Conservation (phyloP, 1,140 invertebrate species). For the Ditylenchus dipsaci region DNA sequence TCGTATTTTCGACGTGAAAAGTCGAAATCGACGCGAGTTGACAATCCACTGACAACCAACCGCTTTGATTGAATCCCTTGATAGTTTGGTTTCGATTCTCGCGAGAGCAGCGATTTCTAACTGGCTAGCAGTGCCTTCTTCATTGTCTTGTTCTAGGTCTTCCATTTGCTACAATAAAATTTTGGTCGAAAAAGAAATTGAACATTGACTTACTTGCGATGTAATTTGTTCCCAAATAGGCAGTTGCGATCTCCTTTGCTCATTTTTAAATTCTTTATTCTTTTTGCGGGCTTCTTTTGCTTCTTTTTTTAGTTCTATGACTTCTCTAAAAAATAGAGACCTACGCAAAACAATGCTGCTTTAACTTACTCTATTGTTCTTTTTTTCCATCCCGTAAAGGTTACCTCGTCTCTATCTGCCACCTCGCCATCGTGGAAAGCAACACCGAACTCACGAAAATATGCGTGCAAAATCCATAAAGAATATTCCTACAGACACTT, state of each 20-base stretch:
- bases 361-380: neutral
- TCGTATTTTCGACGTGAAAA: too few relatives aligned
- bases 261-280: neutral
- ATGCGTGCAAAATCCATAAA: neutral
- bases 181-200: neutral
- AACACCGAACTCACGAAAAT: constrained; percentile 7
- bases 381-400: neutral
- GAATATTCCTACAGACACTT: neutral
- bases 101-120: neutral
- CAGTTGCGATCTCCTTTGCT: neutral
- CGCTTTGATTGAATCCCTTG: neutral
- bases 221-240: constrained; percentile 2
- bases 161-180: neutral
- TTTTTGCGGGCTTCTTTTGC: neutral
- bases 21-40: too few relatives aligned
- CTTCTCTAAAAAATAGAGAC: neutral
- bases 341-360: too few relatives aligned
- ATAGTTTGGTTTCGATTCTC: neutral
- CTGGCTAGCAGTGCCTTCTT: neutral
- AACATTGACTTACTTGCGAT: neutral
- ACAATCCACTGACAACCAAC: too few relatives aligned
- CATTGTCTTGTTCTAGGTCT: neutral
- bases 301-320: neutral
- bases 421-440: neutral
- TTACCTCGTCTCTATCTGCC: neutral